Conservation (phyloP, 2,797 vertebrate species). For the Halcyon leucocephala region DNA sequence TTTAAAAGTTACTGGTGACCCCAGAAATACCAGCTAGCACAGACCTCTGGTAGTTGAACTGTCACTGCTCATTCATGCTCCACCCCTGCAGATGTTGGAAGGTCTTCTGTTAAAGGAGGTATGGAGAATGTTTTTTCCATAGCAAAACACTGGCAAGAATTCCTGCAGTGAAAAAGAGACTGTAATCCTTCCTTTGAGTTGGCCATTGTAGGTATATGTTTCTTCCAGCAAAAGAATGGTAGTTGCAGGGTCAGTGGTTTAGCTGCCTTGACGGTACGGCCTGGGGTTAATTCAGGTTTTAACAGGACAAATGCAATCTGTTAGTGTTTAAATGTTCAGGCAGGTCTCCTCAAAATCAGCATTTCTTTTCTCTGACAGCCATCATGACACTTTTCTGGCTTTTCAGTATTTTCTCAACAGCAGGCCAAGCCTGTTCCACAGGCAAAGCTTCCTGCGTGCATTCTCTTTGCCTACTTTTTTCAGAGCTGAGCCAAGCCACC, state of each 20-base stretch:
- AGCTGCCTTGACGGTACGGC: background rate
- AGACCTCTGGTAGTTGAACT: background rate
- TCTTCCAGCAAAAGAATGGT: slow-evolving; percentile 10
- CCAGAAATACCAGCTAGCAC: background rate
- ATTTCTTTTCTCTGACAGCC: background rate
- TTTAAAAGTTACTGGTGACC: background rate
- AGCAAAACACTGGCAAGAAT: slow-evolving; percentile 17
- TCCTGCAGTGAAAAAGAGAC: slow-evolving; percentile 19
- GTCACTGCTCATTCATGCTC: background rate
- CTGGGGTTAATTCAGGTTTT: slow-evolving; percentile 49
- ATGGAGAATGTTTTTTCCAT: background rate
- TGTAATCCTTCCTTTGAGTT: slow-evolving; percentile 20
- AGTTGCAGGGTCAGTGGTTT: slow-evolving; percentile 38
- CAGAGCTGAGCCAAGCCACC: slow-evolving; percentile 13
- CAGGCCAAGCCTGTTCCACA: background rate
- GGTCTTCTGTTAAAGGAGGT: background rate
- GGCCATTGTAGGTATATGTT: background rate
- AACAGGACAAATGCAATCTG: background rate
- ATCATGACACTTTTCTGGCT: slow-evolving; percentile 32
- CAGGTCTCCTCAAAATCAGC: background rate
- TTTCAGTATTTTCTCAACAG: background rate
- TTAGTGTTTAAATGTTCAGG: background rate
- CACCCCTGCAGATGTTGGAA: background rate
- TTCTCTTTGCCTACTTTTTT: background rate
- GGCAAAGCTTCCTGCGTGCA: background rate